These are phyloP conservation scores for Acrobasis suavella DNA, from an alignment of 2,888 invertebrate genomes.

Conservation along the genomic window DNA sequence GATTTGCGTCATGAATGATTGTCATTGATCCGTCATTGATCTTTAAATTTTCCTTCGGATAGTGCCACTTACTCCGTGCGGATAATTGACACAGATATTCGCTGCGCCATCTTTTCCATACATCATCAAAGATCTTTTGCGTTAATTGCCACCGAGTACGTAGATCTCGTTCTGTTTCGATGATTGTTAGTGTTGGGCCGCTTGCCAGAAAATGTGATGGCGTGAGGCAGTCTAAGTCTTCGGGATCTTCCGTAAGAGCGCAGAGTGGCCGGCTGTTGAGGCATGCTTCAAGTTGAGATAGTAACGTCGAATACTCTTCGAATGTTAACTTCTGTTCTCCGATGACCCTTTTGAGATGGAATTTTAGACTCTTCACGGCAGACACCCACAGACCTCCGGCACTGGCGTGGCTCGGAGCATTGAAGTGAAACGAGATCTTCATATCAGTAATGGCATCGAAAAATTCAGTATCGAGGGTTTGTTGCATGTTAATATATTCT, in stretches of 20 bases:
- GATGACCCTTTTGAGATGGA: constrained; percentile 33
- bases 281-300: constrained; percentile 36
- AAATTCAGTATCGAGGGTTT: too few relatives aligned
- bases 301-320: constrained; percentile 34
- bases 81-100: constrained; percentile 35
- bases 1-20: constrained; percentile 33
- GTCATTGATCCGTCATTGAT: constrained; percentile 35
- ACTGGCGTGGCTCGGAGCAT: too few relatives aligned
- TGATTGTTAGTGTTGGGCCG: constrained; percentile 29
- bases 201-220: constrained; percentile 36
- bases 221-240: constrained; percentile 25
- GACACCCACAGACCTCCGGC: neutral
- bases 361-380: constrained; percentile 22
- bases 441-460: too few relatives aligned
- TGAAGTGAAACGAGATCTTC: too few relatives aligned
- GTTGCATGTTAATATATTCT: too few relatives aligned
- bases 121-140: constrained; percentile 34
- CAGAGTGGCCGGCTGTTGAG: constrained; percentile 36
- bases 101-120: constrained; percentile 7
- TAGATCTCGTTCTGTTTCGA: constrained; percentile 32
- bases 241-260: constrained; percentile 32
- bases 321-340: constrained; percentile 36
- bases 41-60: constrained; percentile 28
- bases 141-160: constrained; percentile 37
- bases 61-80: constrained; percentile 34